Base-by-base conservation (phyloP, 1,140 invertebrate genomes). In the Ips typographus region DNA sequence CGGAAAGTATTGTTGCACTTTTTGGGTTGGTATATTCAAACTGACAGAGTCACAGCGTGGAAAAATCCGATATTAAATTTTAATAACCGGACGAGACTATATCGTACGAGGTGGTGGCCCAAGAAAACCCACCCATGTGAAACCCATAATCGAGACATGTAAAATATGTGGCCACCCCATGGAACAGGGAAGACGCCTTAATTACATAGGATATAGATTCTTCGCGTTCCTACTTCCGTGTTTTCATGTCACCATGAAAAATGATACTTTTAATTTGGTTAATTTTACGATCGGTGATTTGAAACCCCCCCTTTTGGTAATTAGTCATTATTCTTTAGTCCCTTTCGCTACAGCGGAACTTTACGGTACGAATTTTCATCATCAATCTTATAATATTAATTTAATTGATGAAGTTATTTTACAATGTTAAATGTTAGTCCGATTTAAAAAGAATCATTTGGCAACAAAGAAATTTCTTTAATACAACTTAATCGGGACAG, bases 211-310 rank as follows among this genome's bases (percentile, higher is more conserved):
- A 63, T 56, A 56, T 43, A 52, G 41, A 65, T 65, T 65, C 52
- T 43, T 65, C 52, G 49, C 49, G 49, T 65, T 65, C 53, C 53
- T 60, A 68, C 57, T 68, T 68, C 65, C 65, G 65, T 68, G 57
- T 68, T 68, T 58, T 22, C 57, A 68, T 60, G 65, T 68, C 47
- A 68, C 65, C 65, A 60, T 68, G 65, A 68, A 68, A 68, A 68
- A 68, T 60, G 65, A 68, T 60, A 68, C 65, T 68, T 68, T 68
- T 68, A 60, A 68, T 66, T 66, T 57, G 36, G 4, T 51, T 60
- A 68, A 68, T 60, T 68, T 68, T 68, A 68, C 36, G 57, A 68
- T 53, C 57, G 38, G 37, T 52, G 43, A 60, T 59, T 42, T 68
- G 40, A 60, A 8, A 7, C 57, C 37, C 6, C 37, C 6, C n/a